Percentiles rank a stretch among this genome's conserved stretches.
Conservation (phyloP, 2,797 vertebrate genomes). For the Typhlichthys eigenmanni region DNA sequence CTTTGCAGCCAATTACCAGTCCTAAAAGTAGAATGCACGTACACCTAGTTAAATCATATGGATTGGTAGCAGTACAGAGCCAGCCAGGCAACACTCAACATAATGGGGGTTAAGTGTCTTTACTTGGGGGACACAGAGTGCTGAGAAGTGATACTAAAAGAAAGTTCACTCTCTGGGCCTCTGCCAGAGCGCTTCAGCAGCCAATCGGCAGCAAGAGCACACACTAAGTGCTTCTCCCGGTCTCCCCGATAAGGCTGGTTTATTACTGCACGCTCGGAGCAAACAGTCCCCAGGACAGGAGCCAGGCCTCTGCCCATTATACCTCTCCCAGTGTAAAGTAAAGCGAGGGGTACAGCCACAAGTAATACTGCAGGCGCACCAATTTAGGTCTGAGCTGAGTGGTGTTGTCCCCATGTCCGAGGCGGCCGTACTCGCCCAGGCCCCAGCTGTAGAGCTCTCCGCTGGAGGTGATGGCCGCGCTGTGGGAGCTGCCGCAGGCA, state of each 20-base stretch:
- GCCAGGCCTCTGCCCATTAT: too few relatives aligned
- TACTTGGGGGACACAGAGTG: too few relatives aligned
- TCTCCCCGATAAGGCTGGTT: not conserved
- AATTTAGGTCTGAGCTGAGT: slow-evolving; percentile 97
- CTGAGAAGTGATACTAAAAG: not conserved
- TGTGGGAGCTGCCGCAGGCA: slow-evolving; percentile 97
- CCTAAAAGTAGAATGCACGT: not conserved
- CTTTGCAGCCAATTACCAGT: not conserved
- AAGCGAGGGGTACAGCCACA: not conserved
- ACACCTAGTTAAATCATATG: not conserved
- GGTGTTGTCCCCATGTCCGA: slow-evolving; percentile 96
- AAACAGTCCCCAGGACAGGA: too few relatives aligned
- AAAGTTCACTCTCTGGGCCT: not conserved
- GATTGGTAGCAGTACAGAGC: not conserved
- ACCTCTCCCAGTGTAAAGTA: not conserved
- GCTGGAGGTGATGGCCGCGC: slow-evolving; percentile 95
- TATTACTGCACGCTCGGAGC: too few relatives aligned
- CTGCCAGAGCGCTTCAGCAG: not conserved
- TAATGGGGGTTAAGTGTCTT: not conserved
- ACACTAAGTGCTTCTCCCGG: not conserved
- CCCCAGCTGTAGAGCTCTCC: slow-evolving; percentile 98
- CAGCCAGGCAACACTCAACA: not conserved
- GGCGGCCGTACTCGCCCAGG: slow-evolving; percentile 95
- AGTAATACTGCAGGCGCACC: slow-evolving; percentile 67
- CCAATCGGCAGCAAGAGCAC: not conserved